phyloP scores from a whole-genome alignment of 2,888 invertebrate species.

The Drymonia ruficornis region DNA sequence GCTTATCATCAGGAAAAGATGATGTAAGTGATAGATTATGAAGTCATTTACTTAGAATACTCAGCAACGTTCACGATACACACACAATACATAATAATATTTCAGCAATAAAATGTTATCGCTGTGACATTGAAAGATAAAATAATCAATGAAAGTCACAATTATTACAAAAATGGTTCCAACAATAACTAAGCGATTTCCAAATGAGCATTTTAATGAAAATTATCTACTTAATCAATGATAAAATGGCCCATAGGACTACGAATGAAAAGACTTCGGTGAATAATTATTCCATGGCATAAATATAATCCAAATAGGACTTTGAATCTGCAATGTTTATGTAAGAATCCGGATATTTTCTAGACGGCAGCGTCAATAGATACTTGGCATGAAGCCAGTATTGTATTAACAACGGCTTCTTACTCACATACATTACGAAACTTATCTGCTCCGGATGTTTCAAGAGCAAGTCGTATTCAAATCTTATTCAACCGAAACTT shows the following conservation, averaged over 20 bases:
- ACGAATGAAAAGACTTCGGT: not conserved
- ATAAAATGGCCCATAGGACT: too few relatives aligned
- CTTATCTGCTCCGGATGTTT: slow-evolving; percentile 33
- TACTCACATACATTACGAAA: slow-evolving; percentile 48
- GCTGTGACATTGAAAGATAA: slow-evolving; percentile 65
- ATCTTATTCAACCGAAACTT: slow-evolving; percentile 10
- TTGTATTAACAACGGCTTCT: slow-evolving; percentile 41
- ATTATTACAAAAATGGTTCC: slow-evolving; percentile 28
- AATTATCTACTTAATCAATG: slow-evolving; percentile 4
- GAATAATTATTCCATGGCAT: not conserved
- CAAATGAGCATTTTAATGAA: not conserved
- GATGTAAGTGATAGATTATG: slow-evolving; percentile 19
- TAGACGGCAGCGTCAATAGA: slow-evolving; percentile 44
- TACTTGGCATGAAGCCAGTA: slow-evolving; percentile 54
- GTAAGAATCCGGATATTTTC: slow-evolving; percentile 28
- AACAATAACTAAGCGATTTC: slow-evolving; percentile 10
- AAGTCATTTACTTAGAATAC: slow-evolving; percentile 12
- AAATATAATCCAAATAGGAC: not conserved
- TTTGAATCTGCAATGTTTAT: slow-evolving; percentile 25
- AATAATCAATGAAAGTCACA: slow-evolving; percentile 55
- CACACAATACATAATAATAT: not conserved
- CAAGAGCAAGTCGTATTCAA: slow-evolving; percentile 9
- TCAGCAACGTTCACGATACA: not conserved
- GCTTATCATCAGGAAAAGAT: slow-evolving; percentile 36
- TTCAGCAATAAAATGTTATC: slow-evolving; percentile 40